phyloP scores from a whole-genome alignment of 2,113 vertebrate genomes.

The Albula goreensis region DNA sequence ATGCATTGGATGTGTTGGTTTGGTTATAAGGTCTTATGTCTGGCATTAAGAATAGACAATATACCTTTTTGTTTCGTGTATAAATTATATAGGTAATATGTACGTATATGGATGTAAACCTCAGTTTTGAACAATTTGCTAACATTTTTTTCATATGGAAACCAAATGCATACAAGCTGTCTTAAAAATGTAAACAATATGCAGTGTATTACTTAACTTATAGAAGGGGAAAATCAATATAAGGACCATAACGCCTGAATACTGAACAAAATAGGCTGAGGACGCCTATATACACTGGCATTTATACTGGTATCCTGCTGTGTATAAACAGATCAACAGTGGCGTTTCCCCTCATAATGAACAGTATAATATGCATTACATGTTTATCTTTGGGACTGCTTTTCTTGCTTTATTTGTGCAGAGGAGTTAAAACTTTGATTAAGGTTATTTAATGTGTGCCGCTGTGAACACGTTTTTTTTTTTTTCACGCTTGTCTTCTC shows the following conservation, averaged over 20 bases:
- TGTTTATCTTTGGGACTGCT: slow-evolving; percentile 83
- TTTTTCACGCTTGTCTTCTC: slow-evolving; percentile 79
- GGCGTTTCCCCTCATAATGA: slow-evolving; percentile 87
- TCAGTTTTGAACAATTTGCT: slow-evolving; percentile 90
- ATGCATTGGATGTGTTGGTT: slow-evolving; percentile 89
- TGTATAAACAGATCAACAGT: slow-evolving; percentile 82
- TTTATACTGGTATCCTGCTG: slow-evolving; percentile 84
- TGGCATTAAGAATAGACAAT: slow-evolving; percentile 82
- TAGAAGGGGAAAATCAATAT: slow-evolving; percentile 80
- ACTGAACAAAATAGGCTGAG: slow-evolving; percentile 69
- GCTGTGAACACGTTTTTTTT: slow-evolving; percentile 75
- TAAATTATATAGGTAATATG: slow-evolving; percentile 62
- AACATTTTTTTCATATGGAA: slow-evolving; percentile 85
- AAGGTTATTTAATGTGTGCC: slow-evolving; percentile 87
- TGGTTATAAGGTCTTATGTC: slow-evolving; percentile 95
- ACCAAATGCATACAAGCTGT: slow-evolving; percentile 89
- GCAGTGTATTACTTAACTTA: slow-evolving; percentile 89
- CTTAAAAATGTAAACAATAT: slow-evolving; percentile 84
- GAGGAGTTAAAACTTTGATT: slow-evolving; percentile 72
- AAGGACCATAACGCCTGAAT: slow-evolving; percentile 76
- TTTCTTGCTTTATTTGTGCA: slow-evolving; percentile 59
- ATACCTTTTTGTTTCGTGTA: slow-evolving; percentile 71
- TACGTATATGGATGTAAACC: slow-evolving; percentile 79
- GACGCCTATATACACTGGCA: slow-evolving; percentile 83
- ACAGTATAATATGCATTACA: slow-evolving; percentile 95